Base-by-base conservation (phyloP, 2,113 vertebrate species). In the Pan paniscus region DNA sequence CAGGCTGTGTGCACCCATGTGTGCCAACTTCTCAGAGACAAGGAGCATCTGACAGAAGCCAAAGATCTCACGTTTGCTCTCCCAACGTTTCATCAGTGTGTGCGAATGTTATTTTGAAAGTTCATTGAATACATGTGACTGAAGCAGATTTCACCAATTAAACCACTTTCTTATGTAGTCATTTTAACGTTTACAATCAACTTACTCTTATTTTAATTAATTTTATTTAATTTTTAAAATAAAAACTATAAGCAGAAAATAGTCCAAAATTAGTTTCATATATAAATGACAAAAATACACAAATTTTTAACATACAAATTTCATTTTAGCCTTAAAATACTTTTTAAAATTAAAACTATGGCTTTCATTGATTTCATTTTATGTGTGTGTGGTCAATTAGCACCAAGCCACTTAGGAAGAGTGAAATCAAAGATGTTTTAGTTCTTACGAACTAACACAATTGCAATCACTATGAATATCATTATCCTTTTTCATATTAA, bases 201-300 rank as follows among this genome's bases (percentile, higher is more conserved):
- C 68, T 94, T 89, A 83, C 48, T 6, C 52, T 3, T 90, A 78
- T 32, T 83, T 90, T 46, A 73, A 73, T 73, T 73, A 73, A 73
- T 73, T 73, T 72, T 57, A 80, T n/a, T 61, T 32, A 46, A 30
- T 43, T 10, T 12, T 88, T 57, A 92, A 89, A 97, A 55, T 94
- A 59, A 92, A 95, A 67, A 30, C 79, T 61, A 40, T 95, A 98
- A 96, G 96, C 92, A 82, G 38, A 90, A 76, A 32, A 30, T 73
- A 80, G 85, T 67, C 76, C 67, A 90, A 97, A 93, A 14, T 16
- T 96, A 13, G n/a, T 95, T 97, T 95, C 93, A 96, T 91, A 96
- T 98, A 91, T 61, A 94, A 91, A n/a, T 17, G 25, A 32, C 22
- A 98, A 96, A 96, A 97, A 96, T 30, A 16, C 35, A 76, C 61